Conservation (phyloP, 2,797 vertebrate genomes). For the Morelia viridis region DNA sequence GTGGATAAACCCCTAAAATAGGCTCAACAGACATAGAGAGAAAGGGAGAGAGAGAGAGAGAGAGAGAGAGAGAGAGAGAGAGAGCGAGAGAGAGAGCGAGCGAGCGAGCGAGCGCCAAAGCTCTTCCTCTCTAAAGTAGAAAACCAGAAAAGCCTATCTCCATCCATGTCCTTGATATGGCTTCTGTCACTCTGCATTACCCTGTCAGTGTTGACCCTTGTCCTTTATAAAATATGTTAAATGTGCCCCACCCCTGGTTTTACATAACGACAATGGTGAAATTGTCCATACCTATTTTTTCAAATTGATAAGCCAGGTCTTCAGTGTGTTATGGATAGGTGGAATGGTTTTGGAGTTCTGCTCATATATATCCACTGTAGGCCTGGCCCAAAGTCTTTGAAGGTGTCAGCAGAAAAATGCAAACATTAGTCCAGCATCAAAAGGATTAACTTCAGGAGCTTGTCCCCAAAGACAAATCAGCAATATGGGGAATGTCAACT, state of each 20-base stretch:
- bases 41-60: background rate
- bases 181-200: background rate
- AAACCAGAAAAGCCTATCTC: background rate
- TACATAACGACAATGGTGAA: background rate
- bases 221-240: background rate
- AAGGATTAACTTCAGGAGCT: constrained; percentile 21
- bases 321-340: background rate
- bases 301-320: background rate
- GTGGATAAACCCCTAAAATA: background rate
- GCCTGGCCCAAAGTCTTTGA: constrained; percentile 8
- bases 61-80: too few species aligned
- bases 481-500: constrained; percentile 2
- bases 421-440: constrained; percentile 14
- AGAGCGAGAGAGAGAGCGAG: too few species aligned
- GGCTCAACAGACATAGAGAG: background rate
- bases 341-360: background rate
- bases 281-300: background rate
- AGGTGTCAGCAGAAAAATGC: constrained; percentile 22
- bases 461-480: constrained; percentile 23
- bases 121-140: background rate
- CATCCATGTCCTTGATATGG: background rate
- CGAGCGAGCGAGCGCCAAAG: background rate
- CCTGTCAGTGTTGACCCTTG: background rate
- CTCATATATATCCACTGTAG: background rate
- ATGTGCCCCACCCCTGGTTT: background rate